Evolutionary conservation across 2,113 vertebrate genomes (phyloP), one percentile per base, ranked within the genome.

Genomic region (Miniopterus natalensis): DNA sequence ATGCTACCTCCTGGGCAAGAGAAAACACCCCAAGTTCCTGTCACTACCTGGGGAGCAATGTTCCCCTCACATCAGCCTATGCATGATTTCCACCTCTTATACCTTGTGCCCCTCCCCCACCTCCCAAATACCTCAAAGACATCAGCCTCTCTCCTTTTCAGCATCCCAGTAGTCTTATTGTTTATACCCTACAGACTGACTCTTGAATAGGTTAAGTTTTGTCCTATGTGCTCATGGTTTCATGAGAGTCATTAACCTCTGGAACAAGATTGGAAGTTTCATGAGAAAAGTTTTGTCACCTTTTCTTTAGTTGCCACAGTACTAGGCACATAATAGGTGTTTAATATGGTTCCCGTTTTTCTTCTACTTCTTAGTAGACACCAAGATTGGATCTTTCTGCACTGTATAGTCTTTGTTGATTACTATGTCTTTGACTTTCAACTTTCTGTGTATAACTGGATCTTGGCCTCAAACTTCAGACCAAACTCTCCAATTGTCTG

Each of bases 1-100:
- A 14, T 14, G 31, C 61, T 89, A 57, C 36, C 40, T 71, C 36
- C 78, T 79, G 31, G 7, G 29, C 36, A 90, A 84, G 66, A 65
- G 81, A 86, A 94, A 84, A 77, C 53, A n/a, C 63, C 65, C 63
- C 51, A 86, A 83, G 9, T 85, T 86, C 73, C 49, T 87, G 57
- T 73, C 36, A 70, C 57, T 29, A 4, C 71, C 13, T 71, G 13
- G 18, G 42, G 25, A 78, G 42, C 78, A 63, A 3, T 40, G 20
- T 49, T 59, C 77, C 21, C 14, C 8, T 77, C 36, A 36, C 61
- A 49, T 55, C 65, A 92, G 12, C 51, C 75, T 77, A 3, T 10
- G 31, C 18, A 73, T 78, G 31, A 8, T 92, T 84, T 80, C 55
- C 12, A 55, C n/a, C 25, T 77, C 12, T 73, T 51, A 2, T 9